Conservation (phyloP, 2,113 vertebrate species). For the Sceloporus undulatus region DNA sequence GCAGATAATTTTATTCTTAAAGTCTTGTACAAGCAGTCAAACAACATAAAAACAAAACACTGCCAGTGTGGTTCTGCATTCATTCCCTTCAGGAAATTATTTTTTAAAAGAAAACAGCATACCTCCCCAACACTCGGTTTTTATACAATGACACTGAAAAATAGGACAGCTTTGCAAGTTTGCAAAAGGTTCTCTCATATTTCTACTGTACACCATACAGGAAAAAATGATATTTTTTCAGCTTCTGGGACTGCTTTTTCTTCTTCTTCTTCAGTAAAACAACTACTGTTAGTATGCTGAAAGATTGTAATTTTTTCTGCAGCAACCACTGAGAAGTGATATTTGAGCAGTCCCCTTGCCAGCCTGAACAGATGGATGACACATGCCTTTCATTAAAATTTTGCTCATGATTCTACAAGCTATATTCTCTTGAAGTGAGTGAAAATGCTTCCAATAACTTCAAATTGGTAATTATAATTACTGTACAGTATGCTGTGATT, state of each 20-base stretch:
- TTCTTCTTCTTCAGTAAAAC: neutral
- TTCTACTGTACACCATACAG: slow-evolving; percentile 1
- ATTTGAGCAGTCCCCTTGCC: neutral
- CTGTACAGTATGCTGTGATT: neutral
- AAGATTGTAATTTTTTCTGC: slow-evolving; percentile 5
- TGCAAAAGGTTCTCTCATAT: slow-evolving; percentile 16
- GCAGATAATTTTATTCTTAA: neutral
- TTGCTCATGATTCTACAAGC: slow-evolving; percentile 18
- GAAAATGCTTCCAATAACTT: slow-evolving; percentile 22
- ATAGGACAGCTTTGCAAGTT: slow-evolving; percentile 8
- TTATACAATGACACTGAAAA: slow-evolving; percentile 7
- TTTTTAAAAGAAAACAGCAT: neutral
- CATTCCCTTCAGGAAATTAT: neutral
- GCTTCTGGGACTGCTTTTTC: neutral
- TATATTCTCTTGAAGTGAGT: neutral
- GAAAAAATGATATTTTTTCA: neutral
- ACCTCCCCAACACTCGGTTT: neutral
- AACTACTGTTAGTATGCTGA: neutral
- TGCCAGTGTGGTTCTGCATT: neutral
- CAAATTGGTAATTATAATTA: slow-evolving; percentile 24
- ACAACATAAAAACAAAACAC: neutral
- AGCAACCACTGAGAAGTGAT: neutral
- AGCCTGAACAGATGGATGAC: slow-evolving; percentile 40
- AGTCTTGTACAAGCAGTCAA: neutral
- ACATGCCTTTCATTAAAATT: slow-evolving; percentile 47